Base-by-base conservation (phyloP, 2,888 invertebrate species). In the Drosophila subquinaria region DNA sequence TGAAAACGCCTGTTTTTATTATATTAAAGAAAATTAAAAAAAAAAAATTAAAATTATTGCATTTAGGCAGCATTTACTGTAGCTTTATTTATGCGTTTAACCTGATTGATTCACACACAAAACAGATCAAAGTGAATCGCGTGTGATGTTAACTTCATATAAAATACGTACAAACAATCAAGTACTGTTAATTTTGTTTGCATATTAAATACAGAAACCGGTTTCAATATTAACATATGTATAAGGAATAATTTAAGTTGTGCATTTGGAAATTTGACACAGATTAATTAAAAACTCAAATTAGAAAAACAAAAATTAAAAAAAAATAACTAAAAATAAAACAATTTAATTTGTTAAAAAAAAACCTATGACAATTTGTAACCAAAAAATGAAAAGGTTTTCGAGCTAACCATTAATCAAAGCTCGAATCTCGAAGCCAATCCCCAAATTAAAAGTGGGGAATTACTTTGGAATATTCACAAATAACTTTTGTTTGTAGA, bases 221-320 rank as follows among this genome's bases (percentile, higher is more conserved):
- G 76, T 76, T 55, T 55, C 10, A 3, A 60, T 48, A 68, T 38
- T 1, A 17, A 9, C 15, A 56, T 36, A 48, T 9, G 20, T 36
- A 36, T 13, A 36, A 36, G 13, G 2, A 0, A 36, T 36, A 36
- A 13, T 30, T 30, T 30, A 30, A 30, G 8, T 2, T 42, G 17
- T 23, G 20, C 6, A 27, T 52, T 30, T 33, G 38, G 17, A 67
- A 79, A 62, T 79, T 88, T 84, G 83, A 79, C 83, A 89, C 76
- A 89, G 35, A 89, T 76, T 79, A 35, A 61, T 50, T 33, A 56
- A 33, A 50, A 52, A 69, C 38, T 36, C 35, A 47, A 55, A 47
- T 57, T 23, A 43, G 30, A 51, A 65, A 51, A 33, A 63, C 27
- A 35, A 33, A 53, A 67, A 66, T 30, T 15, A 35, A 65, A 56